Evolutionary conservation across 1,140 invertebrate species (phyloP).

Genomic region (Apis mellifera): DNA sequence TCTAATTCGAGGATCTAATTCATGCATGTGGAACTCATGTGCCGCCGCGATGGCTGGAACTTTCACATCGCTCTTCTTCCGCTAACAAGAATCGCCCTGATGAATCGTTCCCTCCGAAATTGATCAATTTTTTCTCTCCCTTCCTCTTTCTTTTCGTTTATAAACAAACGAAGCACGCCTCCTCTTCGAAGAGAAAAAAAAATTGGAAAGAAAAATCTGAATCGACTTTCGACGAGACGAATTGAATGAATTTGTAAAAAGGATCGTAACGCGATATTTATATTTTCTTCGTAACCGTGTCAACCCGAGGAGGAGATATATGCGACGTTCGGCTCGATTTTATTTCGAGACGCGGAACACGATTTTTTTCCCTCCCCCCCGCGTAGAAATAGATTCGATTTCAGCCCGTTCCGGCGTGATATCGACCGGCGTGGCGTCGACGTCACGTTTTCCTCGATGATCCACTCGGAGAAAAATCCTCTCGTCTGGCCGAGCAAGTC

Average conservation of each 20-base stretch:
- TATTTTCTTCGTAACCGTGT: conserved; percentile 20
- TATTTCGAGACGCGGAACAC: conserved; percentile 66
- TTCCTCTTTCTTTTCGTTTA: neutral
- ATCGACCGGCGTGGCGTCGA: conserved; percentile 28
- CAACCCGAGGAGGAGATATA: conserved; percentile 38
- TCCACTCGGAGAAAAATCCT: conserved; percentile 26
- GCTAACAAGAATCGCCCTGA: neutral
- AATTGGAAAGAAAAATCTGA: neutral
- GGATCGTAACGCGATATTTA: neutral
- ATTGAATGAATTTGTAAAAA: conserved; percentile 11
- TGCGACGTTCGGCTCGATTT: conserved; percentile 37
- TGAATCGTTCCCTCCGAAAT: neutral
- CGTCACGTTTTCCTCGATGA: conserved; percentile 50
- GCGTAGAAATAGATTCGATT: conserved; percentile 44
- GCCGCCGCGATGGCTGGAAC: neutral
- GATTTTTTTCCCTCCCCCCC: conserved; percentile 56
- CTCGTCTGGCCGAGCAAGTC: conserved; percentile 34
- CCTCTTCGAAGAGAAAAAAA: neutral
- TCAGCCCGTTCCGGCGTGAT: conserved; percentile 42
- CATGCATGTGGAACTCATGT: conserved; percentile 19
- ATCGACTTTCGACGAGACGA: neutral
- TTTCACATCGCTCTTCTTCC: neutral
- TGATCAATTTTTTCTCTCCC: neutral
- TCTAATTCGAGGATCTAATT: conserved; percentile 67
- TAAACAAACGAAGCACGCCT: neutral